Conservation (phyloP, 2,797 vertebrate species). For the Silurus aristotelis region DNA sequence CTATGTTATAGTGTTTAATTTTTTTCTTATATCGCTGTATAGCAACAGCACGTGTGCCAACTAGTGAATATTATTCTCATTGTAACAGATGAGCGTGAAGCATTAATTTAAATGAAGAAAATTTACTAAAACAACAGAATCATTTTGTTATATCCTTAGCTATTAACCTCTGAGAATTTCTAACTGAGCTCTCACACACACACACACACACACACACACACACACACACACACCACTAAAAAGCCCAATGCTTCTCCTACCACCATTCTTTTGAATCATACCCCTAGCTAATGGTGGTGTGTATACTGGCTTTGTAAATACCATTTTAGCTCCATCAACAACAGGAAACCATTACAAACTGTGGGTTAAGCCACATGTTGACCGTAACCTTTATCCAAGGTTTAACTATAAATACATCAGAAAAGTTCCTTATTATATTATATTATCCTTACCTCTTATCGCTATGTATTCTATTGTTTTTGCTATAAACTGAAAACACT, state of each 20-base stretch:
- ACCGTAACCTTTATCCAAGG: background rate
- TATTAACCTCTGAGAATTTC: slow-evolving; percentile 1
- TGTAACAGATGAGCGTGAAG: background rate
- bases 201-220: slow-evolving; percentile 18
- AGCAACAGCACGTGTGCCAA: background rate
- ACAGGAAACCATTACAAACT: slow-evolving; percentile 3
- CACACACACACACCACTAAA: slow-evolving; percentile 11
- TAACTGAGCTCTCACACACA: background rate
- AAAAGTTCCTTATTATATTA: background rate
- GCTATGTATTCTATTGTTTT: too few species aligned
- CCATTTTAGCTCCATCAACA: background rate
- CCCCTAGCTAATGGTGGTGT: slow-evolving; percentile 1
- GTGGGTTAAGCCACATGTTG: background rate
- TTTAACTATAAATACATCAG: background rate
- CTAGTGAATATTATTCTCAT: background rate
- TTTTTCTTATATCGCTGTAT: background rate
- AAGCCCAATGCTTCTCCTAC: background rate
- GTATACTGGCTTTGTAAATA: background rate
- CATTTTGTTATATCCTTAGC: background rate
- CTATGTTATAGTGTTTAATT: background rate
- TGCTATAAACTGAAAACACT: too few species aligned
- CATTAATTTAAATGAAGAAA: background rate
- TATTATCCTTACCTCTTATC: background rate
- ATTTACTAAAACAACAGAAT: background rate
- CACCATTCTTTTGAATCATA: slow-evolving; percentile 5